Evolutionary conservation across 2,888 invertebrate genomes (phyloP), one percentile per base, ranked within the genome.

Genomic region (Abscondita cerata): DNA sequence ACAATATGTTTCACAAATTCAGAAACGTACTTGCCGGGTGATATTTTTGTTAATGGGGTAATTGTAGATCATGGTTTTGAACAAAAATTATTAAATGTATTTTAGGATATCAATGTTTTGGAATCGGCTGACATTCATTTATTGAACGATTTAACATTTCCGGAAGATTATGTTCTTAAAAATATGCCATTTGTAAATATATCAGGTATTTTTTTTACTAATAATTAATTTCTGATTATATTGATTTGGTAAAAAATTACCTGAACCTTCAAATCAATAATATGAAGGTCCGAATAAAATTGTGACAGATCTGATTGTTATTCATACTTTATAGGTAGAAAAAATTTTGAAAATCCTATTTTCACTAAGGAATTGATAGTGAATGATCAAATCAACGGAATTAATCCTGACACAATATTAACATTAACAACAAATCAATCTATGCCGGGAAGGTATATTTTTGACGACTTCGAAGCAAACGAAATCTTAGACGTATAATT

Each of bases 111-210:
- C 11, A 69, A 74, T 44, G 73, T 81, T 3, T 75, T 78, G 56
- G 70, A 76, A 33, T 59, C 72, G 15, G 66, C 82, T 12, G 61
- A 72, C 1, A 71, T 82, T 15, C 69, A 76, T 13, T 70, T 68
- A 33, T 73, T 87, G 6, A 87, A 87, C 69, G 72, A 72, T 18
- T 67, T 86, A 0, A 69, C 71, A 50, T 88, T 84, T 72, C 87
- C 86, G 0, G 75, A 79, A 8, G 83, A 83, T 31, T 87, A 80
- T 64, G 71, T 87, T 2, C 73, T 81, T 62, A 73, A 73, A 1
- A 77, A 79, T 66, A 75, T 75, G 9, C 70, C 71, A 9, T 68
- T 72, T 2, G 75, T 78, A 15, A 70, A 75, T 1, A 78, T 87
- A n/a, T 74, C 75, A 5, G 84, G 82, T 44, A 72, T 71, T 60